These are phyloP conservation scores for Ellobius talpinus DNA, from an alignment of 2,113 vertebrate genomes.

Conservation along the genomic window DNA sequence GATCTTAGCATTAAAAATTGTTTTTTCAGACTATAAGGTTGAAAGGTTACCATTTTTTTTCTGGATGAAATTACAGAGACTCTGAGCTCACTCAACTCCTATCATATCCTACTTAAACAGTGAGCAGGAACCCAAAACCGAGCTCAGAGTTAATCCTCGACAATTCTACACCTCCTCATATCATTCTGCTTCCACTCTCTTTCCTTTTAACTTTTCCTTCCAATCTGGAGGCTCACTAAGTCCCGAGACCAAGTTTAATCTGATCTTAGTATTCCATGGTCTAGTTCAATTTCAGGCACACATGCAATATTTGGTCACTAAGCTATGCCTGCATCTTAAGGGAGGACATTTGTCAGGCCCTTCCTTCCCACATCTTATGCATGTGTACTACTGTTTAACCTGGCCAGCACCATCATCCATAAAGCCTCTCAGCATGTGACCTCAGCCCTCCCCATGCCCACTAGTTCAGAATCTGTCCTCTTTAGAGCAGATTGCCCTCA, in stretches of 20 bases:
- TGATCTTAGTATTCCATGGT: neutral
- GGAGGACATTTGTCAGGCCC: neutral
- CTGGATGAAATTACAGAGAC: neutral
- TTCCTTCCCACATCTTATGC: neutral
- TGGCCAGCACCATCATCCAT: fast-evolving
- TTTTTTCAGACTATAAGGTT: neutral
- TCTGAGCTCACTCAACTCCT: neutral
- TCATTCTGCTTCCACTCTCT: neutral
- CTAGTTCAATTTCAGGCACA: neutral
- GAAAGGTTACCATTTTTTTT: neutral
- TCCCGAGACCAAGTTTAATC: neutral
- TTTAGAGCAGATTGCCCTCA: neutral
- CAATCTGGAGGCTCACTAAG: neutral
- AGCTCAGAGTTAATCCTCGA: neutral
- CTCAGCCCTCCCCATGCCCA: neutral
- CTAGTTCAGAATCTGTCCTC: neutral
- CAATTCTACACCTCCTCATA: neutral
- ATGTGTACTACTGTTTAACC: neutral
- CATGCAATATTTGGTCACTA: neutral
- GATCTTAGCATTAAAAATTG: neutral
- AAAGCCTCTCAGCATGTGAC: neutral
- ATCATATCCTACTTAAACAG: neutral
- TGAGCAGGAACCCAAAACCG: neutral
- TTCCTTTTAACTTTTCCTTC: neutral
- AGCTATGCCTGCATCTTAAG: neutral